Conservation (phyloP, 2,888 invertebrate species). For the Synanthedon formicaeformis region DNA sequence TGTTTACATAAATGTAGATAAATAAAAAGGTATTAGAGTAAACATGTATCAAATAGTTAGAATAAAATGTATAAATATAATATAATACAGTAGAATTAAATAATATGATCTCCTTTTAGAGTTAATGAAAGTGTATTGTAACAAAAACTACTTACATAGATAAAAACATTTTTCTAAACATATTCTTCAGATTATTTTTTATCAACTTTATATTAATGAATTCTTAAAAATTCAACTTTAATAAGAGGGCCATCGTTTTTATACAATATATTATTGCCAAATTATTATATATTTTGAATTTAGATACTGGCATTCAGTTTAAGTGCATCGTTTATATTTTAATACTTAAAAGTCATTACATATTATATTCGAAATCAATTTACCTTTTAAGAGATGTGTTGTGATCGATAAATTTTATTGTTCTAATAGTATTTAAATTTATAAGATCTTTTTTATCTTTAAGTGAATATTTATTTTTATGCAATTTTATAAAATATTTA, state of each 20-base stretch:
- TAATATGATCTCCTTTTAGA: slow-evolving; percentile 31
- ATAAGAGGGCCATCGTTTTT: slow-evolving; percentile 37
- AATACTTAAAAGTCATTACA: not conserved
- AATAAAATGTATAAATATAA: slow-evolving; percentile 38
- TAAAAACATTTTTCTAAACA: slow-evolving; percentile 18
- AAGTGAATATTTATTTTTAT: not conserved
- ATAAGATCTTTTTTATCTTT: slow-evolving; percentile 3
- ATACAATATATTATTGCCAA: slow-evolving; percentile 38
- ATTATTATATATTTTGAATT: slow-evolving; percentile 32
- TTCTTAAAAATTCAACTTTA: slow-evolving; percentile 5
- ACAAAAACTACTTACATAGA: slow-evolving; percentile 19
- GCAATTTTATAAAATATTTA: slow-evolving; percentile 9
- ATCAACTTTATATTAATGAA: slow-evolving; percentile 10
- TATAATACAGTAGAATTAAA: slow-evolving; percentile 30
- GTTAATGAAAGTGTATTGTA: slow-evolving; percentile 29
- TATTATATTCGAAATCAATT: not conserved
- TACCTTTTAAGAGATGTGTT: slow-evolving; percentile 8
- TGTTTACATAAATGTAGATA: slow-evolving; percentile 32
- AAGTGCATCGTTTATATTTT: not conserved
- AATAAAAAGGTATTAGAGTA: slow-evolving; percentile 41
- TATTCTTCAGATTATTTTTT: slow-evolving; percentile 37
- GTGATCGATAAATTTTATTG: slow-evolving; percentile 19
- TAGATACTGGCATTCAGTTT: slow-evolving; percentile 24
- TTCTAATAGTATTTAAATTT: slow-evolving; percentile 3
- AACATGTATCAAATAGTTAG: slow-evolving; percentile 52